Conservation (phyloP, 2,888 invertebrate genomes). For the Cephus runcator region DNA sequence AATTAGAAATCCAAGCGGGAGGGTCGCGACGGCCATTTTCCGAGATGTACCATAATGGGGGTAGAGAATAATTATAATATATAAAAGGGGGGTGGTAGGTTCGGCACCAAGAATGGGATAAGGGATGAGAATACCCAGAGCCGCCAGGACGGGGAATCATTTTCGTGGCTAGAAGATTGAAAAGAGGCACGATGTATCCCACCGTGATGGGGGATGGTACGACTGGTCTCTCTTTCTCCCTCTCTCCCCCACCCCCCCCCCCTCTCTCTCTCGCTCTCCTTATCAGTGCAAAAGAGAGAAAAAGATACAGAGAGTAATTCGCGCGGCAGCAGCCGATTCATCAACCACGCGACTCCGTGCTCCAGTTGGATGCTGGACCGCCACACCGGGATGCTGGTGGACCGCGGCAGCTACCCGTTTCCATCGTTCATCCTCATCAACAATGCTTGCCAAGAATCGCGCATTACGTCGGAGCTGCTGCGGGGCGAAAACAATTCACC, state of each 20-base stretch:
- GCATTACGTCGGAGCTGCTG: slow-evolving; percentile 19
- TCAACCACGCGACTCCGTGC: slow-evolving; percentile 43
- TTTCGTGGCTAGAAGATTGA: neutral
- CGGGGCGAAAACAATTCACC: slow-evolving; percentile 39
- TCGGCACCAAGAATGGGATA: neutral
- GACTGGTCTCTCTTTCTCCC: neutral
- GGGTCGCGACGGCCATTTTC: neutral
- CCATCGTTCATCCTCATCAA: slow-evolving; percentile 53
- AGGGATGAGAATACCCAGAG: neutral
- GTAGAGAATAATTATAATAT: slow-evolving; percentile 35
- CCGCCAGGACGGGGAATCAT: neutral
- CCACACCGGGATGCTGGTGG: slow-evolving; percentile 20
- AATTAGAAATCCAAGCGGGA: slow-evolving; percentile 29
- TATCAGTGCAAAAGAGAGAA: neutral
- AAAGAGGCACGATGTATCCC: neutral
- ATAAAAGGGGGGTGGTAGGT: slow-evolving; percentile 31
- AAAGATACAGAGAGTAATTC: slow-evolving; percentile 4
- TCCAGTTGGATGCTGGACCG: neutral
- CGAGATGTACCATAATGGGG: slow-evolving; percentile 32
- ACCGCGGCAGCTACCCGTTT: slow-evolving; percentile 39
- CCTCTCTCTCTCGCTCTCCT: too few relatives aligned
- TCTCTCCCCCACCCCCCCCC: too few relatives aligned
- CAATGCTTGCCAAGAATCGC: slow-evolving; percentile 49
- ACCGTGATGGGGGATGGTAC: neutral
- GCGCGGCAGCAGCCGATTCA: slow-evolving; percentile 36